Conservation (phyloP, 2,888 invertebrate species). For the Sussaba pulchella region DNA sequence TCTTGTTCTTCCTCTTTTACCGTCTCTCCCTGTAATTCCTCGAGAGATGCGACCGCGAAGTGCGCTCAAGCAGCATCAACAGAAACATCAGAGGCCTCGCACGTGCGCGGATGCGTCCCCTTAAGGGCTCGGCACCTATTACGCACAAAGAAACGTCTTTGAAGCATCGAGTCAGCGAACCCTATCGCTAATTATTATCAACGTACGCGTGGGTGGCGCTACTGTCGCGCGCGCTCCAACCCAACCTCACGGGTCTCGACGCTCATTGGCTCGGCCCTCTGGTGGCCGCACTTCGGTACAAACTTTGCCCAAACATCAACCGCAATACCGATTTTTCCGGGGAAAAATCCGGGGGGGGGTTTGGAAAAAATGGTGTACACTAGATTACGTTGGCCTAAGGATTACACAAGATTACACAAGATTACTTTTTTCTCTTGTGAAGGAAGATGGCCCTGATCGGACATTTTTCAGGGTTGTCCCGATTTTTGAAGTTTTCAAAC, state of each 20-base stretch:
- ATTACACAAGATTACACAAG: too few species aligned
- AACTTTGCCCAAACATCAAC: neutral
- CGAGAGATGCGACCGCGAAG: constrained; percentile 17
- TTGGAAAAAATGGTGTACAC: too few species aligned
- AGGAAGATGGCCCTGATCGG: too few species aligned
- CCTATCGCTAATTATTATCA: constrained; percentile 1
- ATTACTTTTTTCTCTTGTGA: too few species aligned
- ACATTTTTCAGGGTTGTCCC: too few species aligned
- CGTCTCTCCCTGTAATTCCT: constrained; percentile 34
- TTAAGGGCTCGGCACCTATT: constrained; percentile 60
- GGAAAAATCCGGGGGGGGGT: too few species aligned
- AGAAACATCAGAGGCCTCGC: constrained; percentile 30
- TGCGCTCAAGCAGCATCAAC: constrained; percentile 1
- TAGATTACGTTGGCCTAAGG: too few species aligned
- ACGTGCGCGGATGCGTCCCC: constrained; percentile 65
- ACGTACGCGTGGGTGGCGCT: neutral
- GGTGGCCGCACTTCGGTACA: neutral
- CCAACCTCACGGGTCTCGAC: too few species aligned
- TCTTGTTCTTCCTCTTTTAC: constrained; percentile 10
- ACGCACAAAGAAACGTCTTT: constrained; percentile 48
- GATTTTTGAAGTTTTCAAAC: too few species aligned
- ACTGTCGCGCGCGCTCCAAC: too few species aligned
- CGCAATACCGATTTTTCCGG: neutral
- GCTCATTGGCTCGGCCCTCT: neutral
- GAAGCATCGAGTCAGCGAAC: constrained; percentile 38